These are phyloP conservation scores for Ochlodes sylvanus DNA, from an alignment of 2,888 invertebrate species.

Conservation along the genomic window DNA sequence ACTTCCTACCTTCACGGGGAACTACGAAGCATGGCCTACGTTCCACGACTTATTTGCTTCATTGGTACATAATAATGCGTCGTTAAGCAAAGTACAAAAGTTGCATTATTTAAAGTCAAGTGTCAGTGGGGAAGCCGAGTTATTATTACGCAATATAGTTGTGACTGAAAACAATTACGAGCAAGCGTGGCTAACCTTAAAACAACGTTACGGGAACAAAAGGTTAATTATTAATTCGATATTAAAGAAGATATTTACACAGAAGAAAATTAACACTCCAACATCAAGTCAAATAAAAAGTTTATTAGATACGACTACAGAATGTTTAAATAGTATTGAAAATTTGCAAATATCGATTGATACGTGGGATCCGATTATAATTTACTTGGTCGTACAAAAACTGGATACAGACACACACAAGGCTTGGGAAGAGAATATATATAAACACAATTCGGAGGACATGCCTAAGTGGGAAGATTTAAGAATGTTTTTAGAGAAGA, in stretches of 20 bases:
- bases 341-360: slow-evolving; percentile 5
- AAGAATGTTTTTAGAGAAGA: slow-evolving; percentile 30
- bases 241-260: slow-evolving; percentile 43
- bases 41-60: slow-evolving; percentile 29
- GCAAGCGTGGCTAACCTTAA: slow-evolving; percentile 40
- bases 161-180: slow-evolving; percentile 38
- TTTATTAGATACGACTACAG: slow-evolving; percentile 43
- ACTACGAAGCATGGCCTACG: slow-evolving; percentile 13
- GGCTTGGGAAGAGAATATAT: slow-evolving; percentile 40
- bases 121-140: slow-evolving; percentile 42
- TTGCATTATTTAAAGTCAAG: slow-evolving; percentile 43
- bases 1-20: slow-evolving; percentile 18
- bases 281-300: slow-evolving; percentile 42
- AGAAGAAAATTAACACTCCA: slow-evolving; percentile 40
- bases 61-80: slow-evolving; percentile 30
- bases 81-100: slow-evolving; percentile 40
- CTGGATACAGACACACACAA: slow-evolving; percentile 44
- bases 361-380: slow-evolving; percentile 45
- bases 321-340: slow-evolving; percentile 26
- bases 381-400: slow-evolving; percentile 43
- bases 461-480: slow-evolving; percentile 36
- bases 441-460: slow-evolving; percentile 9
- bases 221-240: slow-evolving; percentile 40
- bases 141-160: slow-evolving; percentile 34
- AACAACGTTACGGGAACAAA: slow-evolving; percentile 43